These are phyloP conservation scores for Characodon lateralis DNA, from an alignment of 2,797 vertebrate species.

Conservation along the genomic window DNA sequence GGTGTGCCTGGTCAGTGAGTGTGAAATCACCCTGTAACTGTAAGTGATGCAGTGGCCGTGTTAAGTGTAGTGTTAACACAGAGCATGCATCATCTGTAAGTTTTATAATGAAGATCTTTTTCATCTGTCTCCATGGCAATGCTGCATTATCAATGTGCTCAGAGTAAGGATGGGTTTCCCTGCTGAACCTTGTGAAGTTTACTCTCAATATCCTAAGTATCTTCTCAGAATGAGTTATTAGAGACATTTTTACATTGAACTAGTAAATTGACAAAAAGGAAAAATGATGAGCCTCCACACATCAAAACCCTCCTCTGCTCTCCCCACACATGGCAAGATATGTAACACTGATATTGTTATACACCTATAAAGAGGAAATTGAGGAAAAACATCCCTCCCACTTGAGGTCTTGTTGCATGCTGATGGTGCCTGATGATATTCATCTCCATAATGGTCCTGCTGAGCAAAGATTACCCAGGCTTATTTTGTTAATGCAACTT, in stretches of 20 bases:
- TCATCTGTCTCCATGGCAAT: conserved; percentile 63
- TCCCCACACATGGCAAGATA: conserved; percentile 32
- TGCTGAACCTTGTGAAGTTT: conserved; percentile 38
- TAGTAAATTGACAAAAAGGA: conserved; percentile 41
- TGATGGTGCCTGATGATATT: conserved; percentile 50
- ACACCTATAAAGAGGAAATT: conserved; percentile 52
- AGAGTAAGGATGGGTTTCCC: conserved; percentile 23
- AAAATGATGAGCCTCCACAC: conserved; percentile 44
- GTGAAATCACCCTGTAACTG: conserved; percentile 17
- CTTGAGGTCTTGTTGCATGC: conserved; percentile 32
- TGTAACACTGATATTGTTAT: conserved; percentile 45
- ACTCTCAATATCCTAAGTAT: conserved; percentile 24
- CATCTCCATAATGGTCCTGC: conserved; percentile 61
- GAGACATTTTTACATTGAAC: conserved; percentile 19
- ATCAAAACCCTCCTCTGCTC: conserved; percentile 35
- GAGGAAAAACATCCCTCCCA: conserved; percentile 31
- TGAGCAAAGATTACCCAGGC: conserved; percentile 58
- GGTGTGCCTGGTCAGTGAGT: conserved; percentile 8
- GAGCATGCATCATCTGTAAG: conserved; percentile 33
- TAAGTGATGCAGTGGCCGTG: conserved; percentile 37
- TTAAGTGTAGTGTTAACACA: conserved; percentile 40
- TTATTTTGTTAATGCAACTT: conserved; percentile 68
- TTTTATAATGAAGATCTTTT: conserved; percentile 30
- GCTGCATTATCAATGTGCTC: conserved; percentile 8
- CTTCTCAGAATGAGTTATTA: conserved; percentile 11